These are phyloP conservation scores for Tryphoninae sp. DNA, from an alignment of 2,888 invertebrate species.

Conservation along the genomic window DNA sequence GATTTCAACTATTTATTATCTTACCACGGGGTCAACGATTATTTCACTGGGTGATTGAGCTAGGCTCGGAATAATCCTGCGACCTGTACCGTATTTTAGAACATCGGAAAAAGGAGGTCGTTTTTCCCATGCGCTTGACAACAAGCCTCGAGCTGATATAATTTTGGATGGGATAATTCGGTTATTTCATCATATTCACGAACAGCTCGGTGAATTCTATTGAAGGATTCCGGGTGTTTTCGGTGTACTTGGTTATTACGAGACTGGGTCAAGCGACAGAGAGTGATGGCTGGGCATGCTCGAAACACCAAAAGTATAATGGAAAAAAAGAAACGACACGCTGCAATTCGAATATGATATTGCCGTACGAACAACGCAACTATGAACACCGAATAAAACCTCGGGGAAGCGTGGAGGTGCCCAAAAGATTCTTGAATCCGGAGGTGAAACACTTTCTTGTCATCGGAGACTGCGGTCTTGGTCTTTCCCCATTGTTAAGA, in stretches of 20 bases:
- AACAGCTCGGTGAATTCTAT: conserved; percentile 29
- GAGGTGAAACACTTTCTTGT: conserved; percentile 43
- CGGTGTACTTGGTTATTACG: conserved; percentile 43
- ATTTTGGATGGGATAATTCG: conserved; percentile 17
- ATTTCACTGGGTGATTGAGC: conserved; percentile 10
- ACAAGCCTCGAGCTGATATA: conserved; percentile 42
- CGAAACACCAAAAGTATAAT: neutral
- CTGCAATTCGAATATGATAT: conserved; percentile 11
- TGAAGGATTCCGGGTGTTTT: conserved; percentile 33
- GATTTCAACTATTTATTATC: neutral
- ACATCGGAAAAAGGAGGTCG: conserved; percentile 27
- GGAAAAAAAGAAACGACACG: conserved; percentile 4
- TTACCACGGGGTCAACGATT: neutral
- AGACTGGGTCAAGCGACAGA: conserved; percentile 53
- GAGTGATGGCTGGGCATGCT: conserved; percentile 22
- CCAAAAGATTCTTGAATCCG: conserved; percentile 33
- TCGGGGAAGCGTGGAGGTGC: neutral
- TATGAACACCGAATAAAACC: neutral
- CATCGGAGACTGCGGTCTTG: conserved; percentile 39
- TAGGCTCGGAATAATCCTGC: conserved; percentile 21
- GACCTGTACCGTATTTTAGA: conserved; percentile 1
- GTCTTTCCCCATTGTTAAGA: conserved; percentile 45
- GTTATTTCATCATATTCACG: conserved; percentile 28
- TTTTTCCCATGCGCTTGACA: conserved; percentile 40
- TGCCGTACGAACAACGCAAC: conserved; percentile 4